These are phyloP conservation scores for Mythimna vitellina DNA, from an alignment of 2,888 invertebrate species.

Conservation along the genomic window DNA sequence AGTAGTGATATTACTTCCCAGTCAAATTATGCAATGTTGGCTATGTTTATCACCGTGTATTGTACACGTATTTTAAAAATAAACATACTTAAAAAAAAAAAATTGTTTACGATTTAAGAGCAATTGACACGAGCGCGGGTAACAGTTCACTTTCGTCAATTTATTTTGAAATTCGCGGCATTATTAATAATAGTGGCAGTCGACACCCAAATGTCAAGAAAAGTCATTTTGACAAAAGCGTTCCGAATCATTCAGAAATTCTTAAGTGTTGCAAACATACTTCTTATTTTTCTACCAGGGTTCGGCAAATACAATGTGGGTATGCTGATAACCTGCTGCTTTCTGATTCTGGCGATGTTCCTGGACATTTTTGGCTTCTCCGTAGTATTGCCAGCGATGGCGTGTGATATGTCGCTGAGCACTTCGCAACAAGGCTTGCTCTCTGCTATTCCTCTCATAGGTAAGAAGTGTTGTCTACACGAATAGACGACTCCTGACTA, in stretches of 20 bases:
- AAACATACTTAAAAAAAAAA: no score
- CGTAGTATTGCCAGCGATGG: constrained; percentile 91
- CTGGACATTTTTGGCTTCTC: constrained; percentile 84
- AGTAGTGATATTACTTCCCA: no score
- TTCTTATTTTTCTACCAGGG: constrained; percentile 79
- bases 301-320: constrained; percentile 92
- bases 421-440: constrained; percentile 92
- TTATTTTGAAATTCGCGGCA: no score
- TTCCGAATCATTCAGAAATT: background rate
- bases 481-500: background rate
- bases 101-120: no score
- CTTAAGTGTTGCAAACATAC: constrained; percentile 9
- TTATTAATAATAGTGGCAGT: background rate
- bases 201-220: background rate
- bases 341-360: constrained; percentile 83
- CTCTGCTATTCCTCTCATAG: constrained; percentile 81
- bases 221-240: constrained; percentile 12
- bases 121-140: no score
- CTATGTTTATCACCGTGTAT: no score
- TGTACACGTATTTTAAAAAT: no score
- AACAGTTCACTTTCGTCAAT: no score
- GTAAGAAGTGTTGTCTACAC: constrained; percentile 60
- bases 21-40: no score
- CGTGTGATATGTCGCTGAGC: constrained; percentile 92
- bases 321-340: constrained; percentile 90